phyloP scores from a whole-genome alignment of 1,140 invertebrate species.

The Megalopta genalis region DNA sequence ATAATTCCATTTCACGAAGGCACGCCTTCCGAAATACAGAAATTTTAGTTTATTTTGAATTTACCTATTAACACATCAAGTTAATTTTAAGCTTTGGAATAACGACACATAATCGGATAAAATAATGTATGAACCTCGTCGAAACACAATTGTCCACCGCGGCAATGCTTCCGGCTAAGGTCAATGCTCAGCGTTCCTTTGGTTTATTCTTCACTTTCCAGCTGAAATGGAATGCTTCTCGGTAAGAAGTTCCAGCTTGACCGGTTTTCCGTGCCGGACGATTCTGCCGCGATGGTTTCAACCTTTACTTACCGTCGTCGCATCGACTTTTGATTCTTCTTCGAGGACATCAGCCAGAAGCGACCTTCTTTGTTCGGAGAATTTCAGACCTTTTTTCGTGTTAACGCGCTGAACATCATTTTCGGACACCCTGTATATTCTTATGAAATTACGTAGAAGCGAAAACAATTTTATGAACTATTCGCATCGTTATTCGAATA shows the following conservation, averaged over 20 bases:
- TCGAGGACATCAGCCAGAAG: not conserved
- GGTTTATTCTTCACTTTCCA: conserved; percentile 37
- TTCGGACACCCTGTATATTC: too few species aligned
- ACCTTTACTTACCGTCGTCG: conserved; percentile 21
- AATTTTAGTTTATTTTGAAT: too few species aligned
- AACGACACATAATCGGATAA: not conserved
- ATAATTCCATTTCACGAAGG: too few species aligned
- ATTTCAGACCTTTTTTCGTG: too few species aligned
- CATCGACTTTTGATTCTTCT: conserved; percentile 34
- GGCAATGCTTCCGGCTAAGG: conserved; percentile 31
- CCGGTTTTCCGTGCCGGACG: conserved; percentile 29
- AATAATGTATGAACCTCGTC: conserved; percentile 3
- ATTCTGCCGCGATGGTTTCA: conserved; percentile 5
- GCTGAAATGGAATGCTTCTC: conserved; percentile 35
- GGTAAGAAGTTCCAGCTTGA: conserved; percentile 37
- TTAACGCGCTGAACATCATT: too few species aligned
- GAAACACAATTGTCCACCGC: not conserved
- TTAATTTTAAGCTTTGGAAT: too few species aligned
- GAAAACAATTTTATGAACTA: too few species aligned
- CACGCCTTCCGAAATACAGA: too few species aligned
- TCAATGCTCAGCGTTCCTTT: conserved; percentile 31
- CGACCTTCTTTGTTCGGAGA: too few species aligned
- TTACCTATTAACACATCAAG: too few species aligned
- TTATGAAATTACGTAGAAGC: too few species aligned
- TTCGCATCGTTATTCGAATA: too few species aligned